Evolutionary conservation across 2,888 invertebrate genomes (phyloP).

Genomic region (Coelinius sp.): DNA sequence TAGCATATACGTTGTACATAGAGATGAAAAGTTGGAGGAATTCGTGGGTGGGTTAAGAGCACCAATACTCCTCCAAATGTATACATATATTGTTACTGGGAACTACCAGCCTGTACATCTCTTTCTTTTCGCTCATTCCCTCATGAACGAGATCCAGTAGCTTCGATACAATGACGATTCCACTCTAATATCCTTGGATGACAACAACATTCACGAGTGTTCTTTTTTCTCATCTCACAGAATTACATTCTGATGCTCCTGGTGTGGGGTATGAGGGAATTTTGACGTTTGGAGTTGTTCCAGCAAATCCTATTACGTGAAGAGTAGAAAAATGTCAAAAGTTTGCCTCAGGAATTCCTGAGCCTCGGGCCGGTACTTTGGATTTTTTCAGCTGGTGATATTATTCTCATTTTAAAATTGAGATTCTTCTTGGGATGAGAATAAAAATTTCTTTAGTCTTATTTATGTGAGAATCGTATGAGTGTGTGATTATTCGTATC

Average conservation of each 20-base stretch:
- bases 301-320: neutral
- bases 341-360: neutral
- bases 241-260: neutral
- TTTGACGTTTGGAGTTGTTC: neutral
- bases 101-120: neutral
- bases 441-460: too few relatives aligned
- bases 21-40: neutral
- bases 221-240: neutral
- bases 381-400: neutral
- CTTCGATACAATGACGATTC: neutral
- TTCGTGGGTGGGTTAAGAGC: neutral
- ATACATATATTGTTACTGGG: neutral
- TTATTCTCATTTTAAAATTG: neutral
- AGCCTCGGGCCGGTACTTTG: neutral
- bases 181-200: neutral
- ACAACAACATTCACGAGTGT: neutral
- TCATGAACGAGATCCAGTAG: neutral
- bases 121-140: neutral
- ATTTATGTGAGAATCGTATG: too few relatives aligned
- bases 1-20: neutral
- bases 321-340: neutral
- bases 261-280: neutral
- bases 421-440: neutral
- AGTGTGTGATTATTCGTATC: too few relatives aligned
- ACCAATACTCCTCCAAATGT: neutral